These are phyloP conservation scores for Meiosimyza decipiens DNA, from an alignment of 2,888 invertebrate species.

Conservation along the genomic window DNA sequence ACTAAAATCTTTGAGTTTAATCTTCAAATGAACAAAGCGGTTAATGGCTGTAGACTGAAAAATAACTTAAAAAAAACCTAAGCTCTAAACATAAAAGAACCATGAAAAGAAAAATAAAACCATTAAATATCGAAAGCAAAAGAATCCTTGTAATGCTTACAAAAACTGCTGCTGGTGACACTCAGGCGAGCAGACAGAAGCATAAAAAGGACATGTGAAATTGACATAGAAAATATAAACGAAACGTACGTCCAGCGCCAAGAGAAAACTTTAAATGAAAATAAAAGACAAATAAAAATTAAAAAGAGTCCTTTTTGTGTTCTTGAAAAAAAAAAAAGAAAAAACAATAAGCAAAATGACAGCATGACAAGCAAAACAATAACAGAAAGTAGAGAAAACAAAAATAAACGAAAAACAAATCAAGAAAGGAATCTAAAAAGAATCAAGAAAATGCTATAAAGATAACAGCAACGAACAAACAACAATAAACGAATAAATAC, in stretches of 20 bases:
- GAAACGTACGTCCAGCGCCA: too few relatives aligned
- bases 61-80: too few relatives aligned
- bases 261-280: too few relatives aligned
- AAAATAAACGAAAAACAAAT: slow-evolving; percentile 13
- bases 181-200: background rate
- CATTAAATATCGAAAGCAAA: too few relatives aligned
- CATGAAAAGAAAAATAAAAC: too few relatives aligned
- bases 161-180: background rate
- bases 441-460: background rate
- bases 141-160: too few relatives aligned
- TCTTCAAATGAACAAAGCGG: too few relatives aligned
- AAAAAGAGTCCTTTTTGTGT: slow-evolving; percentile 6
- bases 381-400: slow-evolving; percentile 35
- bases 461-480: slow-evolving; percentile 29
- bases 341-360: slow-evolving; percentile 29
- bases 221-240: background rate
- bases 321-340: background rate
- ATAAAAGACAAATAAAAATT: background rate
- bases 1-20: too few relatives aligned
- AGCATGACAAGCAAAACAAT: slow-evolving; percentile 30
- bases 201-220: slow-evolving; percentile 4
- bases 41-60: too few relatives aligned
- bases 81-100: too few relatives aligned
- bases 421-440: background rate
- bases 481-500: slow-evolving; percentile 40